Conservation (phyloP, 2,797 vertebrate species). For the Leptodactylus fallax region DNA sequence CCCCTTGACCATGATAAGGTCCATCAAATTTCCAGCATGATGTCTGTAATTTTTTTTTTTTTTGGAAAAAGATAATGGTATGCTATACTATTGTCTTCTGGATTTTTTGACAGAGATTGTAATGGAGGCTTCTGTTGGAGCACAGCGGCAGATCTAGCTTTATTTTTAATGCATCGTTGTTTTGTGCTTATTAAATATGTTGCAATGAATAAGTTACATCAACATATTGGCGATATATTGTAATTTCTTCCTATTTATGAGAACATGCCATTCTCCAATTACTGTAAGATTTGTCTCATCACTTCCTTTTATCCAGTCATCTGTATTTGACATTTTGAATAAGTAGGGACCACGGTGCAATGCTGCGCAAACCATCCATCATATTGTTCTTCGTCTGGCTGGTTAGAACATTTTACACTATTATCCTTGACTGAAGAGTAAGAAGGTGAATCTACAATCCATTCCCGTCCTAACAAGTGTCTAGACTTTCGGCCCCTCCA, state of each 20-base stretch:
- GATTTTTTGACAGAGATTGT: too few species aligned
- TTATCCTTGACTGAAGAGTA: slow-evolving; percentile 55
- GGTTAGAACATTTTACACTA: slow-evolving; percentile 26
- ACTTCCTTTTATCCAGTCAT: slow-evolving; percentile 26
- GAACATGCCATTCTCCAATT: background rate
- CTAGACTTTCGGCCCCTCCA: slow-evolving; percentile 49
- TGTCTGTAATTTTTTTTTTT: too few species aligned
- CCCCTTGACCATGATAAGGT: too few species aligned
- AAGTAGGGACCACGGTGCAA: slow-evolving; percentile 44
- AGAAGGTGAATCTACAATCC: slow-evolving; percentile 56
- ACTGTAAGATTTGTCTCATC: slow-evolving; percentile 28
- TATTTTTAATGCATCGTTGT: too few species aligned
- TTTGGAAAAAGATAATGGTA: too few species aligned
- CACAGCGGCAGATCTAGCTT: too few species aligned
- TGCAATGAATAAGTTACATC: background rate
- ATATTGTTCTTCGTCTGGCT: slow-evolving; percentile 32
- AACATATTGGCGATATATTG: background rate
- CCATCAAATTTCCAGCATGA: too few species aligned
- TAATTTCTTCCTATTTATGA: background rate
- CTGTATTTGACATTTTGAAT: slow-evolving; percentile 51
- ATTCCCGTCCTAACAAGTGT: slow-evolving; percentile 47
- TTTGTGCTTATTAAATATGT: too few species aligned
- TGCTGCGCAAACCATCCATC: slow-evolving; percentile 32
- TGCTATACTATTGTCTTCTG: too few species aligned
- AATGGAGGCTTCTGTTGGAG: too few species aligned